Conservation (phyloP, 1,140 invertebrate genomes). For the Globodera rostochiensis region DNA sequence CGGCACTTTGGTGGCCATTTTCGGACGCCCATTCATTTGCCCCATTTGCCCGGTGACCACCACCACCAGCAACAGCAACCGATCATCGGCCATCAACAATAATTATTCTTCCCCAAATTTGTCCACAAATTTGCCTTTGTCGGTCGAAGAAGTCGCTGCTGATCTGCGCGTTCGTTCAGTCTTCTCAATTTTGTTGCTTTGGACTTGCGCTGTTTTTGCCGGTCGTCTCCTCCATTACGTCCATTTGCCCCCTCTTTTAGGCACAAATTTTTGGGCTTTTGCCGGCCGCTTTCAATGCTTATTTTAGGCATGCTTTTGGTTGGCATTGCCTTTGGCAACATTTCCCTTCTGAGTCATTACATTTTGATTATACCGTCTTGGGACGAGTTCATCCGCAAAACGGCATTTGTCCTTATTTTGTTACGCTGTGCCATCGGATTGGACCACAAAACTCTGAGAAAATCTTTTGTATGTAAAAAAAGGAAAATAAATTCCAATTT, state of each 20-base stretch:
- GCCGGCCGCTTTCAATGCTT: neutral
- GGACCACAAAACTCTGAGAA: slow-evolving; percentile 80
- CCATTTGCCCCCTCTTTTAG: slow-evolving; percentile 45
- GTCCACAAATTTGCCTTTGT: neutral
- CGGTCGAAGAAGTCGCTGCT: neutral
- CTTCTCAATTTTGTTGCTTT: slow-evolving; percentile 50
- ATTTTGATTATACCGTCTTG: slow-evolving; percentile 66
- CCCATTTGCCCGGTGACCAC: slow-evolving; percentile 15
- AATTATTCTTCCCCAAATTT: slow-evolving; percentile 7
- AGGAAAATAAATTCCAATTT: slow-evolving; percentile 75
- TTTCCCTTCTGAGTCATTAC: slow-evolving; percentile 69
- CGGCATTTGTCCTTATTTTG: slow-evolving; percentile 75
- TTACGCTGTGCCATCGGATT: slow-evolving; percentile 88
- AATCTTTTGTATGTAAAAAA: slow-evolving; percentile 71
- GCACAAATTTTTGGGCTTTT: slow-evolving; percentile 20
- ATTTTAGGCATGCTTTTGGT: slow-evolving; percentile 83
- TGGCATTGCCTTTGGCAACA: slow-evolving; percentile 79
- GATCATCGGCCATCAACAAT: too few species aligned
- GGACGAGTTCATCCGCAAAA: slow-evolving; percentile 62
- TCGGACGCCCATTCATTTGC: slow-evolving; percentile 24
- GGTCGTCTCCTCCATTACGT: slow-evolving; percentile 32
- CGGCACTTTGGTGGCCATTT: slow-evolving; percentile 27
- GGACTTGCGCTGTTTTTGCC: slow-evolving; percentile 37
- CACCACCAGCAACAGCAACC: neutral
- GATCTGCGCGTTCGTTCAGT: slow-evolving; percentile 29